These are phyloP conservation scores for Aphyosemion australe DNA, from an alignment of 2,113 vertebrate genomes.

Conservation along the genomic window DNA sequence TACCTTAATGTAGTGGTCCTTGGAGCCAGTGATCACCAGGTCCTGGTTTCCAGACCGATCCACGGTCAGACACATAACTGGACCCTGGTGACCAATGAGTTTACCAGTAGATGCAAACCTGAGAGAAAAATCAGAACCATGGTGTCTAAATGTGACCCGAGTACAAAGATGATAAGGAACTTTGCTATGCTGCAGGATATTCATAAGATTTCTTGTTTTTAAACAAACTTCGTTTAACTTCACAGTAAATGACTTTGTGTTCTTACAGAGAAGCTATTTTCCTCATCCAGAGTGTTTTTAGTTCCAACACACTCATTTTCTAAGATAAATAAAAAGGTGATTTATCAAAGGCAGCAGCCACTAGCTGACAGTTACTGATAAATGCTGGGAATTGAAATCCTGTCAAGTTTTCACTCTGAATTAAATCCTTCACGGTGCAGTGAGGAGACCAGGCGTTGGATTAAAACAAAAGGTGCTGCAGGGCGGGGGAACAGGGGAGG, in stretches of 20 bases:
- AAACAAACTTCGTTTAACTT: no score
- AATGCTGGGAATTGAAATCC: conserved; percentile 14
- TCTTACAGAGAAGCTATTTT: conserved; percentile 1
- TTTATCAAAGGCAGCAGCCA: conserved; percentile 19
- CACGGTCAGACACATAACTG: conserved; percentile 97
- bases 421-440: not conserved
- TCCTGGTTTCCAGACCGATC: conserved; percentile 91
- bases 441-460: not conserved
- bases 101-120: conserved; percentile 97
- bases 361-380: not conserved
- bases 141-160: not conserved
- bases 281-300: conserved; percentile 3
- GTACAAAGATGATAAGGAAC: not conserved
- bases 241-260: not conserved
- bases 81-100: conserved; percentile 91
- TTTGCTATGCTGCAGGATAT: not conserved
- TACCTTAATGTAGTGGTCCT: conserved; percentile 98
- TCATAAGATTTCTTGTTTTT: not conserved
- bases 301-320: conserved; percentile 5
- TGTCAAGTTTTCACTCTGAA: conserved; percentile 18
- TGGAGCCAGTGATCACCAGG: conserved; percentile 94
- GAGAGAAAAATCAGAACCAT: not conserved
- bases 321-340: conserved; percentile 10
- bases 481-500: no score
- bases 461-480: not conserved